Evolutionary conservation across 2,797 vertebrate genomes (phyloP), one percentile per base, ranked within the genome.

Genomic region (Gymnopithys bicolor): DNA sequence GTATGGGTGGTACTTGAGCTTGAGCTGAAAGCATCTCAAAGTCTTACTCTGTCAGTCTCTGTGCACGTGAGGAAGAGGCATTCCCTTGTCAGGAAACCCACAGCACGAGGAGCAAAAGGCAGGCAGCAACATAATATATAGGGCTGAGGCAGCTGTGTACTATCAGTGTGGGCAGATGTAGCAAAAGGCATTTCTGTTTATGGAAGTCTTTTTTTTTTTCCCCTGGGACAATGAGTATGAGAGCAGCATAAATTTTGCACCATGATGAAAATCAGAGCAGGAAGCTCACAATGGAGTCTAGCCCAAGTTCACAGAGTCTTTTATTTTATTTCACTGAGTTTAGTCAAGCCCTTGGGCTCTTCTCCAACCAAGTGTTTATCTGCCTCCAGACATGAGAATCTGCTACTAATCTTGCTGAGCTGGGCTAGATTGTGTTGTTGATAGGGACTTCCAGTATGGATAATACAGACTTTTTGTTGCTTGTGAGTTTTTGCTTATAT

Each of bases 151-250:
- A 80, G 33, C 81, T 64, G 6, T 39, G 15, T 74, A 3, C 32
- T 68, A 12, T 21, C 49, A 60, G 30, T 53, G 22, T 24, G 39
- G 39, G 69, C n/a, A 83, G 37, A 60, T 41, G 32, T 28, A 66
- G 43, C 56, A 90, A 51, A 92, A 73, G 17, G 25, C 15, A 35
- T 5, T 91, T 89, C 19, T 78, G 60, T 18, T 75, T 91, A 58
- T 66, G 12, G 11, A 84, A 86, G n/a, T 25, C 0, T 27, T 43
- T 43, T 67, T 24, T 49, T 55, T 90, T 88, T 21, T 13, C 33
- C 46, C 41, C 41, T 43, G 24, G 48, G 60, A 53, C 0, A 0
- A 12, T 1, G 0, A 66, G 49, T 28, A 55, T 58, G 56, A 86
- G 24, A 71, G 24, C 22, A 78, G 67, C 23, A 15, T 48, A 59